Evolutionary conservation across 2,888 invertebrate genomes (phyloP), one percentile per base, ranked within the genome.

Genomic region (Xestoiulus laeticollis): DNA sequence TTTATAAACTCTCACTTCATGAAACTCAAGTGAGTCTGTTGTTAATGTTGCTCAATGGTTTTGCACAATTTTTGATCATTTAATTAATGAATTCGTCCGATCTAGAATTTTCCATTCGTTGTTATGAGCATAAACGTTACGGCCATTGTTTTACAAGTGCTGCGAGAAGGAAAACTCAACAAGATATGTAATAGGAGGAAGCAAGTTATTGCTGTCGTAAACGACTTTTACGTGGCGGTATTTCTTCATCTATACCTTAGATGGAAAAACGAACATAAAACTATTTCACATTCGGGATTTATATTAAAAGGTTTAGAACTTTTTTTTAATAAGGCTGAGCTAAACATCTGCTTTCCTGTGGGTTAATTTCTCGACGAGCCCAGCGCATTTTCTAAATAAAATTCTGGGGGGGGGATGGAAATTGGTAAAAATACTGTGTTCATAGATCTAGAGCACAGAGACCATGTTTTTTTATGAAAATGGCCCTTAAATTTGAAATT

Each of bases 51-150:
- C n/a, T n/a, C n/a, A n/a, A n/a, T n/a, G n/a, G n/a, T n/a, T n/a
- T n/a, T n/a, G n/a, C n/a, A n/a, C n/a, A n/a, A n/a, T n/a, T n/a
- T n/a, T n/a, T n/a, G n/a, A n/a, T n/a, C n/a, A n/a, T n/a, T n/a
- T n/a, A n/a, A n/a, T n/a, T n/a, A n/a, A n/a, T n/a, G 16, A 16
- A 16, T 48, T 48, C 48, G 16, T 1, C 89, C 68, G 26, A 90
- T 91, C 19, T 91, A 93, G 92, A 93, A 93, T 90, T 94, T 94
- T 90, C 94, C 94, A 0, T 92, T 94, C 89, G 92, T 93, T 90
- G 92, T 93, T 19, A 93, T 94, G 91, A 92, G 93, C 85, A 92
- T 94, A 83, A 94, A 94, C 90, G 91, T 93, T 84, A 93, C 93
- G 10, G 91, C 93, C 88, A 93, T 93, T 59, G 92, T 92, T 30